Conservation (phyloP, 2,888 invertebrate genomes). For the Phyllotreta cruciferae region DNA sequence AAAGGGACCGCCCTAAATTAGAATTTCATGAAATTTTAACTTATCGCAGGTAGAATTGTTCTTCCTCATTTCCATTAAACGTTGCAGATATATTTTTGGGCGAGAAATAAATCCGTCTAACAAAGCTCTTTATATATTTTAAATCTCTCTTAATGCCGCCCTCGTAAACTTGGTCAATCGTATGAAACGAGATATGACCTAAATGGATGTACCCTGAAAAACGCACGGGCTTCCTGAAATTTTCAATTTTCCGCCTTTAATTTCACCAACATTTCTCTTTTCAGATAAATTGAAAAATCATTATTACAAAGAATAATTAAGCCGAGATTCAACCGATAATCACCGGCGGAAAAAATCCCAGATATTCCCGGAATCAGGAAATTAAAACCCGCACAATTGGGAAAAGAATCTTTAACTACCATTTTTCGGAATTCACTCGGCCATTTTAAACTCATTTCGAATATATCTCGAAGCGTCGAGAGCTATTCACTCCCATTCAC, state of each 20-base stretch:
- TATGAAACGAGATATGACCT: background rate
- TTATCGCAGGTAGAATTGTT: constrained; percentile 15
- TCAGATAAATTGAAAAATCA: too few species aligned
- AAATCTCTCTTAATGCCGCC: constrained; percentile 16
- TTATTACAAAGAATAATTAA: too few species aligned
- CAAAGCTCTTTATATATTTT: constrained; percentile 25
- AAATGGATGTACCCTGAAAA: too few species aligned
- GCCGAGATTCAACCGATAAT: background rate
- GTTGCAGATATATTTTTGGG: constrained; percentile 17
- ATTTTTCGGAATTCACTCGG: constrained; percentile 6
- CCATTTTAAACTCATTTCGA: constrained; percentile 13
- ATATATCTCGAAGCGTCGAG: constrained; percentile 8
- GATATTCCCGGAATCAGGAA: constrained; percentile 4
- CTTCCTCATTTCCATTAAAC: constrained; percentile 24
- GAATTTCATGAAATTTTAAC: constrained; percentile 18
- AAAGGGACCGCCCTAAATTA: constrained; percentile 6
- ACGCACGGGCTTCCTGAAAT: constrained; percentile 7
- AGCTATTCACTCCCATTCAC: constrained; percentile 22
- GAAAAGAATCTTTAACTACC: constrained; percentile 8
- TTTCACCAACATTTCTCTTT: background rate
- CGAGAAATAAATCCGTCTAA: constrained; percentile 5
- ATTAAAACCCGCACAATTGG: constrained; percentile 9
- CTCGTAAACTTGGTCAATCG: constrained; percentile 19
- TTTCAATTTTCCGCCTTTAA: background rate
- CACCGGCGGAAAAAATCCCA: background rate